These are phyloP conservation scores for Salarias fasciatus DNA, from an alignment of 2,797 vertebrate species.

Conservation along the genomic window DNA sequence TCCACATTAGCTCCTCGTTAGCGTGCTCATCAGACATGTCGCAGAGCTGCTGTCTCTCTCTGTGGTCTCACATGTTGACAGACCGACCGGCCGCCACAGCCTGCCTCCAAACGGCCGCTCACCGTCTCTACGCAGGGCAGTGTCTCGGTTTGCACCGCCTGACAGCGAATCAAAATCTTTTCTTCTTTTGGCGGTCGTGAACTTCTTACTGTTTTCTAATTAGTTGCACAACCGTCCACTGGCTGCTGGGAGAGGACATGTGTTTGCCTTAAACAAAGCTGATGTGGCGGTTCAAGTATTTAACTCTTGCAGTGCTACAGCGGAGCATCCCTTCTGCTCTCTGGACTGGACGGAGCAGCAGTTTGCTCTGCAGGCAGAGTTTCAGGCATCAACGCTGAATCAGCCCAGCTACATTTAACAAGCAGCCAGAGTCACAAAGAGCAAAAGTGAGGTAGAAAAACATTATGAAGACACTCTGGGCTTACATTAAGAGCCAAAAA, in stretches of 20 bases:
- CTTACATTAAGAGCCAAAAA: too few species aligned
- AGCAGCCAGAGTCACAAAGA: too few species aligned
- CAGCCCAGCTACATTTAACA: too few species aligned
- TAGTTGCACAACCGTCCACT: conserved; percentile 52
- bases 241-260: conserved; percentile 54
- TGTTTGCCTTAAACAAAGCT: conserved; percentile 62
- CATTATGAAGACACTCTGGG: too few species aligned
- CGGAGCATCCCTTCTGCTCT: not conserved
- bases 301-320: conserved; percentile 49
- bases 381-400: too few species aligned
- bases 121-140: conserved; percentile 40
- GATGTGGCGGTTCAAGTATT: conserved; percentile 58
- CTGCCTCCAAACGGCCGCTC: conserved; percentile 22
- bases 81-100: conserved; percentile 27
- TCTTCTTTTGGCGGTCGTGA: conserved; percentile 44
- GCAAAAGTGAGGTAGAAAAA: too few species aligned
- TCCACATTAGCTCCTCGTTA: conserved; percentile 39
- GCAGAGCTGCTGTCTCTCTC: conserved; percentile 31
- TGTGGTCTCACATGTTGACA: conserved; percentile 48
- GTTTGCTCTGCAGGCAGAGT: too few species aligned
- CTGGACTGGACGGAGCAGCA: not conserved
- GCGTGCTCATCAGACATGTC: conserved; percentile 29
- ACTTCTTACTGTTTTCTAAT: conserved; percentile 66
- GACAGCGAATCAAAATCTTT: conserved; percentile 52
- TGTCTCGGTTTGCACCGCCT: conserved; percentile 24